Conservation (phyloP, 2,113 vertebrate genomes). For the Polypterus senegalus region DNA sequence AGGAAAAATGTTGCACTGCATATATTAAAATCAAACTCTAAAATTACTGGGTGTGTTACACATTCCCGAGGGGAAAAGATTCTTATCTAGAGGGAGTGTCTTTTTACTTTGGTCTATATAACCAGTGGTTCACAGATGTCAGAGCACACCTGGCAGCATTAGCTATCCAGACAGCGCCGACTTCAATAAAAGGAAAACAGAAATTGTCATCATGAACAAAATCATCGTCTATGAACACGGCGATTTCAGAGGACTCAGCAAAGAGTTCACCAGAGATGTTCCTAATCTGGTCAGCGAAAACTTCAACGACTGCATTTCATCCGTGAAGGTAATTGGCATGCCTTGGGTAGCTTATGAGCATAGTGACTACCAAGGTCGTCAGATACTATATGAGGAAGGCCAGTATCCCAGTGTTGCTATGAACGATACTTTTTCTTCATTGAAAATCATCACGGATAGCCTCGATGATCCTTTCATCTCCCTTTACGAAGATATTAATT, state of each 20-base stretch:
- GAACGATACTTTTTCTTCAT: conserved; percentile 26
- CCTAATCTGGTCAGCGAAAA: conserved; percentile 35
- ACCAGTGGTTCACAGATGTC: too few relatives aligned
- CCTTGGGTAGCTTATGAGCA: conserved; percentile 35
- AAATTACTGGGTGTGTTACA: too few relatives aligned
- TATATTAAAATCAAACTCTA: too few relatives aligned
- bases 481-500: conserved; percentile 33
- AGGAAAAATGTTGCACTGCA: too few relatives aligned
- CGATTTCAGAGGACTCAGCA: conserved; percentile 34
- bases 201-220: conserved; percentile 24
- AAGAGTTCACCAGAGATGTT: conserved; percentile 31
- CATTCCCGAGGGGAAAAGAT: too few relatives aligned
- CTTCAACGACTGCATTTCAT: conserved; percentile 37
- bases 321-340: conserved; percentile 39
- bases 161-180: too few relatives aligned
- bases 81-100: too few relatives aligned
- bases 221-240: conserved; percentile 25
- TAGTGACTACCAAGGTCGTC: conserved; percentile 27
- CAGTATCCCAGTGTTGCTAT: conserved; percentile 24
- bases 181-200: too few relatives aligned
- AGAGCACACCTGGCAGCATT: too few relatives aligned
- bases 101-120: too few relatives aligned
- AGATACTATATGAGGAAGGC: conserved; percentile 25
- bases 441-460: conserved; percentile 33
- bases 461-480: conserved; percentile 36